Percentiles rank a stretch among this genome's conserved stretches.
Evolutionary conservation across 2,888 invertebrate species (phyloP).

Genomic region (Palloptera scutellata): DNA sequence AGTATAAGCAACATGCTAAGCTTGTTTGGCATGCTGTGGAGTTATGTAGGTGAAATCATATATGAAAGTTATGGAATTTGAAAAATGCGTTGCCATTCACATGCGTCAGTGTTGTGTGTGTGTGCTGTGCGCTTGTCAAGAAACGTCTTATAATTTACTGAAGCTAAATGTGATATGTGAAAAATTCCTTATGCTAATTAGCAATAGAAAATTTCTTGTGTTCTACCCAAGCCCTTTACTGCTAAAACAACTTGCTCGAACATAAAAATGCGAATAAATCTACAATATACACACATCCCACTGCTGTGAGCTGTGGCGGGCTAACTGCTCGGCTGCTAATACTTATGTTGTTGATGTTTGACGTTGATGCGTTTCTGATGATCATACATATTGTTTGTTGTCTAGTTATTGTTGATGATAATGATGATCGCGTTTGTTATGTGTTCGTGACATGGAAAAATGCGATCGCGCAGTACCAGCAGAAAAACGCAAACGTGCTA

Average conservation of each 20-base stretch:
- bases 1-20: too few relatives aligned
- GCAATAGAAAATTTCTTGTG: too few relatives aligned
- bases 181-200: too few relatives aligned
- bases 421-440: conserved; percentile 15
- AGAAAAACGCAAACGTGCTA: neutral
- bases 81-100: neutral
- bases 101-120: neutral
- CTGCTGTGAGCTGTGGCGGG: neutral
- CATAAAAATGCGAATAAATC: conserved; percentile 19
- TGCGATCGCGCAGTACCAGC: conserved; percentile 20
- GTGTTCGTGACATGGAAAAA: conserved; percentile 30
- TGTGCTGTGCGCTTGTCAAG: too few relatives aligned
- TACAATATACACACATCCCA: conserved; percentile 12
- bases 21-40: too few relatives aligned
- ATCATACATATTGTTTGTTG: neutral
- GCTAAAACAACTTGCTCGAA: neutral
- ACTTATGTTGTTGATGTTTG: conserved; percentile 3
- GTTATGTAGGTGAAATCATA: too few relatives aligned
- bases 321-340: conserved; percentile 13
- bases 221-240: neutral
- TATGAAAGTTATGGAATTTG: neutral
- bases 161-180: too few relatives aligned
- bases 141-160: too few relatives aligned
- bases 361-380: conserved; percentile 9
- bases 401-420: conserved; percentile 13